Evolutionary conservation across 2,797 vertebrate species (phyloP), one percentile per base, ranked within the genome.

Genomic region (Schizothorax lantsangensis): DNA sequence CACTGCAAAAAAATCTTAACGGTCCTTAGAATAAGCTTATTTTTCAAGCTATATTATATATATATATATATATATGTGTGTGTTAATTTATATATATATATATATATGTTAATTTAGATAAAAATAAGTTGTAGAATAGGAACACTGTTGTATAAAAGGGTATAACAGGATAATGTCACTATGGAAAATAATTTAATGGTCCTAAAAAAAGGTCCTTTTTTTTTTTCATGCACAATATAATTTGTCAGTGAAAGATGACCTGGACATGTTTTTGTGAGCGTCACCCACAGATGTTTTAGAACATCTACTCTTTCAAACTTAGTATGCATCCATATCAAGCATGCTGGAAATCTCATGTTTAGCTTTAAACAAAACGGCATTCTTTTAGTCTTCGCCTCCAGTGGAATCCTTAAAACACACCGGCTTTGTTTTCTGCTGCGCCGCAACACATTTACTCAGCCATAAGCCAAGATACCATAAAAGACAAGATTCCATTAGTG

Each of bases 401-500:
- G 80, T 71, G 85, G 72, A 84, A 74, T 78, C 75, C 66, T 81
- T 86, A 89, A 93, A 93, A 88, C 79, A 45, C 71, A 75, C 74
- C 1, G 72, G 86, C 84, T 87, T 93, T 91, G 91, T 91, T 88
- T 87, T 92, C 88, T 90, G 84, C 91, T 89, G 91, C 93, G 92
- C 92, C 88, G 38, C 14, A 89, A 91, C 89, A 87, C 85, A 91
- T 91, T 92, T 93, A 94, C 92, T 91, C 92, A 85, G 85, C 90
- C 90, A 89, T 90, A 93, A 91, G 93, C 93, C 91, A 92, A 92
- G 92, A 93, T 82, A 93, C 93, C 93, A 95, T 95, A 93, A 95
- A 91, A 86, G 87, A 84, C 87, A 49, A 89, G 94, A 95, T 95
- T 94, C 95, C 95, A 96, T 96, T 96, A 96, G 95, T 94, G 93